Conservation (phyloP, 2,888 invertebrate genomes). For the Erebia ligea region DNA sequence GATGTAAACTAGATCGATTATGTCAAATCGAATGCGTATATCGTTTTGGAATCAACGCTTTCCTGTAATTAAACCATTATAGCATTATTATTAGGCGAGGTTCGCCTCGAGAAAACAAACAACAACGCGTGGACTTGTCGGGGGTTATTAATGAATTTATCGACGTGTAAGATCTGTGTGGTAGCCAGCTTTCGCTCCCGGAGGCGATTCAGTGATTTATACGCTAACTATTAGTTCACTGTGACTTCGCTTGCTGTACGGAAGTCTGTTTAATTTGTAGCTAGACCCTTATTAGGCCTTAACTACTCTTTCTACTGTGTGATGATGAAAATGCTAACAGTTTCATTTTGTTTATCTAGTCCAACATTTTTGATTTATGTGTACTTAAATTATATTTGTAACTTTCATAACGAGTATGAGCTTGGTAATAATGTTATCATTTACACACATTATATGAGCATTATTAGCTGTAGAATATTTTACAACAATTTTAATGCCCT, state of each 20-base stretch:
- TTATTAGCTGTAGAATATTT: too few species aligned
- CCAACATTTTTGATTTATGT: too few species aligned
- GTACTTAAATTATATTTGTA: too few species aligned
- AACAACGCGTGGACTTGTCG: constrained; percentile 41
- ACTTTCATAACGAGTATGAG: too few species aligned
- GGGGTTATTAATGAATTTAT: constrained; percentile 68
- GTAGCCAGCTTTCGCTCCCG: constrained; percentile 66
- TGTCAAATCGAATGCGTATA: constrained; percentile 43
- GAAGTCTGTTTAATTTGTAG: constrained; percentile 3
- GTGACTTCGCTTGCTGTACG: constrained; percentile 7
- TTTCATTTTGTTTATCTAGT: too few species aligned
- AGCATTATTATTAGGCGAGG: constrained; percentile 45
- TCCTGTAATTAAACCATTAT: constrained; percentile 47
- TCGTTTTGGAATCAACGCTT: constrained; percentile 46
- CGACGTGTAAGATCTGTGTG: constrained; percentile 55
- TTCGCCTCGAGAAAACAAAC: constrained; percentile 44
- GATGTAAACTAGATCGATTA: constrained; percentile 40
- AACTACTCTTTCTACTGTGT: not conserved
- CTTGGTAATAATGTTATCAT: too few species aligned
- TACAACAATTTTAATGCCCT: too few species aligned
- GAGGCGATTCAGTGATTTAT: constrained; percentile 55
- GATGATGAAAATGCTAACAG: too few species aligned
- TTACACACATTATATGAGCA: too few species aligned
- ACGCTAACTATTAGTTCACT: constrained; percentile 15
- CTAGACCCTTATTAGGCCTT: not conserved